Base-by-base conservation (phyloP, 2,888 invertebrate species). In the Rhingia rostrata region DNA sequence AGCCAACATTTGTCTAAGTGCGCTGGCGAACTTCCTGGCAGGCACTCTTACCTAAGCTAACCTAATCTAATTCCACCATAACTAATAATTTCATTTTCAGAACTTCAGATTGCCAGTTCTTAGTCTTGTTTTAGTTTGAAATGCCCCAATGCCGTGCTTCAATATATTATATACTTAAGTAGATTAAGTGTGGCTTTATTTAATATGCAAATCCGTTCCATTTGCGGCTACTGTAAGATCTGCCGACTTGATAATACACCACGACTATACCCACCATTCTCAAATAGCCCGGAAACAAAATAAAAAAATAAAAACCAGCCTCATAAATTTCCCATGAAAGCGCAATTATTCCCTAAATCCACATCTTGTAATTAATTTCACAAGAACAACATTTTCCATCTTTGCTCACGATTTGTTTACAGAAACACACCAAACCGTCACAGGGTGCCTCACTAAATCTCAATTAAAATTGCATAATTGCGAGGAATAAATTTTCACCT, bases 381-480 rank as follows among this genome's bases (percentile, higher is more conserved):
- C 32, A 43, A 64, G 7, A 14, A 45, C 12, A 22, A 2, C 22
- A 22, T 63, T 63, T 12, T 37, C 56, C 39, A 41, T 35, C 35
- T 35, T 35, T 30, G 9, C 9, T 9, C 43, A 43, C 58, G 64
- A 58, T 56, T 75, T 22, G 61, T 66, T 82, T 58, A 69, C 63
- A 33, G 32, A 56, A 58, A 53, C 39, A 64, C 53, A 14, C 69
- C 53, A 54, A 43, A n/a, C 39, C 5, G 9, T 39, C 43, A 14
- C 61, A n/a, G 6, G 6, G 6, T 12, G 4, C 6, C 43, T 22
- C 22, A 83, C 66, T 78, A 66, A 78, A 83, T 79, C 79, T 79
- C 73, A 67, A 83, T 79, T 79, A 78, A 83, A 83, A 63, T 83
- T 73, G 61, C 72, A 83, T 83, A 83, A 79, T 83, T 73, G n/a